A percentile compares a stretch with the other conserved stretches of the same genome.
phyloP scores from a whole-genome alignment of 2,797 vertebrate species.

The Ctenochaetus hawaiiensis region DNA sequence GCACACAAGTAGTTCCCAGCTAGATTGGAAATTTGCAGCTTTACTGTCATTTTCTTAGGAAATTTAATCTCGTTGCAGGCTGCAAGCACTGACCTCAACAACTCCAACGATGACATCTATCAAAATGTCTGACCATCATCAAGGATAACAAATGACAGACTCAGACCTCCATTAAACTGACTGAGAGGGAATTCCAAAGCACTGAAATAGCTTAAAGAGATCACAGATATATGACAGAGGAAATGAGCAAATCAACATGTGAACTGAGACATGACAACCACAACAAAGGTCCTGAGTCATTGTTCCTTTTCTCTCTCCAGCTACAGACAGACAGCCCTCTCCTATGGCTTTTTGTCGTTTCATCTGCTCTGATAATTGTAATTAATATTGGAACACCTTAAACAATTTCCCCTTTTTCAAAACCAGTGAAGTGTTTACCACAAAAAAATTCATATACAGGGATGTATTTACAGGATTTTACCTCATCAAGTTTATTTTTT shows the following conservation, averaged over 20 bases:
- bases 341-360: not conserved
- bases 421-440: not conserved
- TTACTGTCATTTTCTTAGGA: not conserved
- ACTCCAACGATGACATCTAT: conserved; percentile 77
- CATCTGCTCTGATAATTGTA: not conserved
- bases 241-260: conserved; percentile 1
- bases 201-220: conserved; percentile 5
- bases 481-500: not conserved
- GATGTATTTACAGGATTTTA: not conserved
- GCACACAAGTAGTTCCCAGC: not conserved
- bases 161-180: conserved; percentile 2
- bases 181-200: conserved; percentile 5
- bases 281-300: not conserved
- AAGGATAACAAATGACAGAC: not conserved
- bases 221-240: not conserved
- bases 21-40: not conserved
- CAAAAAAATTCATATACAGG: not conserved
- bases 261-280: conserved; percentile 10
- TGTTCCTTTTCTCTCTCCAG: not conserved
- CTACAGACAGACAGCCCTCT: not conserved
- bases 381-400: not conserved
- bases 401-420: not conserved
- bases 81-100: conserved; percentile 4
- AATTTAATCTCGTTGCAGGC: conserved; percentile 64
- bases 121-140: conserved; percentile 76